Conservation (phyloP, 2,113 vertebrate species). For the Thalassoma bifasciatum region DNA sequence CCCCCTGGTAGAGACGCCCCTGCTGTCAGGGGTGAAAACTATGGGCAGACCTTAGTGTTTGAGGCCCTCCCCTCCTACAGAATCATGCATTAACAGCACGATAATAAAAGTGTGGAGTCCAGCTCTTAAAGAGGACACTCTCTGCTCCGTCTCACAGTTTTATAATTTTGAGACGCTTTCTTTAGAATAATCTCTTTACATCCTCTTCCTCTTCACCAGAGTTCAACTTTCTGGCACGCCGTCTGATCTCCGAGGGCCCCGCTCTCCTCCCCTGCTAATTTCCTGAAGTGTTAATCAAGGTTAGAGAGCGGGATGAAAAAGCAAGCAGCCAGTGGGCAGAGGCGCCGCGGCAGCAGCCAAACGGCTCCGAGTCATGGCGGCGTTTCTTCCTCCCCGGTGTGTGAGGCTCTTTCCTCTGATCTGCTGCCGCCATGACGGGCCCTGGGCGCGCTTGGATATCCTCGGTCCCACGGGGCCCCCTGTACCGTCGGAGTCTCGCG, state of each 20-base stretch:
- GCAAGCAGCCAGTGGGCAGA: conserved; percentile 37
- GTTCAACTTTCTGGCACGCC: conserved; percentile 29
- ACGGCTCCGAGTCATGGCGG: conserved; percentile 15
- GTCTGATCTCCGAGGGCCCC: conserved; percentile 19
- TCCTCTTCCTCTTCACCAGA: conserved; percentile 1
- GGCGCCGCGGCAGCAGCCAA: conserved; percentile 32
- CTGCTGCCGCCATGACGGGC: conserved; percentile 50
- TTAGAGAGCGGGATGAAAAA: conserved; percentile 43
- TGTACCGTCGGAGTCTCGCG: conserved; percentile 30
- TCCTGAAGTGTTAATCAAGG: conserved; percentile 56
- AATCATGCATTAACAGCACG: too few relatives aligned
- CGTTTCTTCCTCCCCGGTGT: conserved; percentile 26
- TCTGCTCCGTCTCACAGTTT: too few relatives aligned
- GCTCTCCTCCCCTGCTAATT: conserved; percentile 40
- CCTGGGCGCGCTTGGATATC: conserved; percentile 45
- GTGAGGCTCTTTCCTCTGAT: conserved; percentile 52
- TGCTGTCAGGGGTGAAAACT: too few relatives aligned
- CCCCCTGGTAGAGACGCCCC: too few relatives aligned
- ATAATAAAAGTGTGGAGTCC: too few relatives aligned
- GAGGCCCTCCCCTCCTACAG: too few relatives aligned
- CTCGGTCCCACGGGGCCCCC: conserved; percentile 16
- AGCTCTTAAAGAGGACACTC: too few relatives aligned
- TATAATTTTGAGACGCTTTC: neutral
- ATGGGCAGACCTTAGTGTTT: too few relatives aligned
- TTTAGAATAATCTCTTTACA: conserved; percentile 5